Base-by-base conservation (phyloP, 2,888 invertebrate species). In the Hirtodrosophila confusa region DNA sequence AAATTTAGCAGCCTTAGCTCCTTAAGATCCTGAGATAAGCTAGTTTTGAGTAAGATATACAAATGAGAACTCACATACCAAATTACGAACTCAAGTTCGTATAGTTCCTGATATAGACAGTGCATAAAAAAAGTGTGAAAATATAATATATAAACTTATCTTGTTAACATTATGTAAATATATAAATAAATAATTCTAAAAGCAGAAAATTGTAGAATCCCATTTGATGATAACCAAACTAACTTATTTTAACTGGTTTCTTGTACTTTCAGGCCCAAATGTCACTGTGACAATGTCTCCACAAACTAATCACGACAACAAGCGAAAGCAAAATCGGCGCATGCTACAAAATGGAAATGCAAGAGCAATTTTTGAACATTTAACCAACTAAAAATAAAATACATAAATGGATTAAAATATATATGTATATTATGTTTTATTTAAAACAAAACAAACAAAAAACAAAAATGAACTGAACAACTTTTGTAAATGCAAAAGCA, bases 221-320 rank as follows among this genome's bases (percentile, higher is more conserved):
- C 17, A 17, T 17, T 17, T 17, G 17, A 17, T 17, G 2, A 17
- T 17, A 17, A 17, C 1, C 17, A 17, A 17, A 29, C 5, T 3
- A 6, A 35, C 3, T 7, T 8, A 10, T 7, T 17, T 8, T 2
- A 6, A 7, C 10, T 4, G 4, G 12, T 43, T 53, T 50, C 12
- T 12, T 33, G 4, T 48, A 45, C 8, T 78, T 73, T 12, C 76
- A 83, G 82, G 44, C 53, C 72, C 76, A 74, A 82, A 83, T 83
- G 82, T 83, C 75, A 78, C 78, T 80, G 86, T 83, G 74, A 83
- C 83, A 83, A 83, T 83, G 82, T 69, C 83, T 73, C 65, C 45
- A 63, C 58, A 68, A 82, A 78, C 72, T 47, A 75, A 83, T 56
- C 56, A 68, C 64, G 65, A 63, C 45, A 67, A 64, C 60, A 71